Base-by-base conservation (phyloP, 1,140 invertebrate genomes). In the Chrysoperla carnea region DNA sequence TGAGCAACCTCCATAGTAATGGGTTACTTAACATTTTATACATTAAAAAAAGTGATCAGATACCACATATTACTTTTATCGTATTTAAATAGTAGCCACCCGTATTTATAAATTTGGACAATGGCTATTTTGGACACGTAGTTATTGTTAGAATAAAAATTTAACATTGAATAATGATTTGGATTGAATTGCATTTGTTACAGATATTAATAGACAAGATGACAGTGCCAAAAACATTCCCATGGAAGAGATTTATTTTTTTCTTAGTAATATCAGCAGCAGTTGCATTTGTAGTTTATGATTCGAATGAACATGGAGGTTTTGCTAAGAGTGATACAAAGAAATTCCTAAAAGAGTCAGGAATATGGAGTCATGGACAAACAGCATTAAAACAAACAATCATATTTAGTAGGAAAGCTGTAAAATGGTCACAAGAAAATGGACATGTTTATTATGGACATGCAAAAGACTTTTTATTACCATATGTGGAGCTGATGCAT, bases 381-480 rank as follows among this genome's bases (percentile, higher is more conserved):
- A 67, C 64, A 38, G 69, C 63, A 5, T 77, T 70, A 68, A 63
- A 67, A 40, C 63, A 59, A 28, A 58, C 68, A 1, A 62, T 73
- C 48, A 57, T 66, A 0, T 69, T 71, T 27, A 69, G 67, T 2
- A 66, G 68, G 1, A 63, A 70, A 42, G 68, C 68, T 8, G 72
- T 74, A 44, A 63, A 72, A 45, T 76, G 70, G 65, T 54, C 77
- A 36, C 72, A 82, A 50, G 63, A 70, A 13, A 73, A 69, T 52
- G 70, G 72, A n/a, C 80, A 79, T 1, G 61, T 73, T 12, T 78
- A 78, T 51, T 75, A 74, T 37, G 63, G 67, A 38, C 57, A 60
- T 36, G 62, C 66, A n/a, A 52, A 61, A n/a, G 67, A 72, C 36
- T 53, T 67, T 23, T 60, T 63, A 13, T 63, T 66, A 48, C 73